A percentile compares a stretch with the other conserved stretches of the same genome.
Conservation (phyloP, 2,113 vertebrate species). For the Cinclus mexicanus region DNA sequence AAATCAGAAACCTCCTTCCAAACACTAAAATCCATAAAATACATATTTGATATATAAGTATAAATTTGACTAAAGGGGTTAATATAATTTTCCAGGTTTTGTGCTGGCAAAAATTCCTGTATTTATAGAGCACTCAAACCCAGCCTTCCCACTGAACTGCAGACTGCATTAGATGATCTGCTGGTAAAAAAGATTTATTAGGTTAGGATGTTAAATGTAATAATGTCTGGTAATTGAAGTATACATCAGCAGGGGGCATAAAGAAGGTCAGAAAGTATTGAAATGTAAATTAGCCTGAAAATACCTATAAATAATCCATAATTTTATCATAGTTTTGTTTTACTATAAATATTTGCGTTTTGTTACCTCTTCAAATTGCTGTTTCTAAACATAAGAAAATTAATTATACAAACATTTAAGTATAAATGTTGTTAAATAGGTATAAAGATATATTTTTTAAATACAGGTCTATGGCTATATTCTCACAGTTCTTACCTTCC, state of each 20-base stretch:
- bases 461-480: not conserved
- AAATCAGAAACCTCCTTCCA: not conserved
- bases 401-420: not conserved
- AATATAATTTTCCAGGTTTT: not conserved
- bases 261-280: not conserved
- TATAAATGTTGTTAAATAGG: not conserved
- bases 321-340: not conserved
- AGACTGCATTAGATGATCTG: not conserved
- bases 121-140: not conserved
- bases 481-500: not conserved
- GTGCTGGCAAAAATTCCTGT: not conserved
- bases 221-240: not conserved
- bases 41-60: not conserved
- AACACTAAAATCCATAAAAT: not conserved
- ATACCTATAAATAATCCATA: not conserved
- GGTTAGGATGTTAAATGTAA: not conserved
- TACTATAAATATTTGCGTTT: not conserved
- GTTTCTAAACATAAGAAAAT: not conserved
- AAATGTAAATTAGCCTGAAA: not conserved
- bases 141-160: not conserved
- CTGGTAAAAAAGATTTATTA: not conserved
- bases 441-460: not conserved
- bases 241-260: conserved; percentile 1
- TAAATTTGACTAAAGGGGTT: not conserved
- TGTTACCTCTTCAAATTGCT: not conserved